phyloP scores from a whole-genome alignment of 35 echinoderm and acorn worm genomes.

The Strongylocentrotus purpuratus region DNA sequence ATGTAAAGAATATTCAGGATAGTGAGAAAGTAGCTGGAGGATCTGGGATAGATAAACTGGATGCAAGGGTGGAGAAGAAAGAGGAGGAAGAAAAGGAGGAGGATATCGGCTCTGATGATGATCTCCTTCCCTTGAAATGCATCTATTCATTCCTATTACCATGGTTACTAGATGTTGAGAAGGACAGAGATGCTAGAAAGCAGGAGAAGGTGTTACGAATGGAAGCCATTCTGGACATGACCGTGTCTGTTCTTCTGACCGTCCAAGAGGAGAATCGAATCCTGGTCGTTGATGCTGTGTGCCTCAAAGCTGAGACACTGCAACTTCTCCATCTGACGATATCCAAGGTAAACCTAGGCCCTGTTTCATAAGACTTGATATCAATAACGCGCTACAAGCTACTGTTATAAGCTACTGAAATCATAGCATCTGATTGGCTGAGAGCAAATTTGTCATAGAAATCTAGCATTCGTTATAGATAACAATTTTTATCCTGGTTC shows the following conservation, averaged over 20 bases:
- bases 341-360: constrained; percentile 53
- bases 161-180: constrained; percentile 56
- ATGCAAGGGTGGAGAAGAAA: background rate
- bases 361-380: too few species aligned
- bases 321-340: constrained; percentile 54
- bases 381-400: too few species aligned
- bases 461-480: too few species aligned
- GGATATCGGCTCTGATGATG: background rate
- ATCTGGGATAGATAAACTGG: background rate
- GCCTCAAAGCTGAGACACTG: background rate
- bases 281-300: constrained; percentile 52
- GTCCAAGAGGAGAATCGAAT: background rate
- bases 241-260: constrained; percentile 31
- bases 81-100: background rate
- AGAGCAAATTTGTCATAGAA: too few species aligned
- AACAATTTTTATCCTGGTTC: too few species aligned
- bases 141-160: constrained; percentile 59
- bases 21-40: background rate
- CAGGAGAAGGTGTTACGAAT: constrained; percentile 21
- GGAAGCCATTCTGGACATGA: constrained; percentile 50
- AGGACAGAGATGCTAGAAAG: background rate
- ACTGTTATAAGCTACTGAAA: too few species aligned
- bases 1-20: background rate
- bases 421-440: too few species aligned
- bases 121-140: constrained; percentile 24